Percentiles rank a stretch among this genome's conserved stretches.
Evolutionary conservation across 2,113 vertebrate species (phyloP).

Genomic region (Sturnus vulgaris): DNA sequence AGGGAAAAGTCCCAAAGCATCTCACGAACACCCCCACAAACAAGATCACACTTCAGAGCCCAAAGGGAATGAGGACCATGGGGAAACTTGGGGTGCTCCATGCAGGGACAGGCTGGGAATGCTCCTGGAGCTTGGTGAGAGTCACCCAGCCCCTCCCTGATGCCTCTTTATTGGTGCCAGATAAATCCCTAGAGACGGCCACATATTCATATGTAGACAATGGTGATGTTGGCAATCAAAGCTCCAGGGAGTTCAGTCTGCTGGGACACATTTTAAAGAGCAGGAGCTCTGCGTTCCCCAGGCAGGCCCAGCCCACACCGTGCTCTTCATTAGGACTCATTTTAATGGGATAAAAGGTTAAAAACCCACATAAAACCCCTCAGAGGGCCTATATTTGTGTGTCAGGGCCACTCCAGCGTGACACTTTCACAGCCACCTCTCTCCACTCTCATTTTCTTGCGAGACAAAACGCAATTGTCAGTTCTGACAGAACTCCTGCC

Average conservation of each 20-base stretch:
- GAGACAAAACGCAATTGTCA: neutral
- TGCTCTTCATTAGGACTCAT: slow-evolving; percentile 10
- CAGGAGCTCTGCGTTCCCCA: neutral
- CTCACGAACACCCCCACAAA: rapidly evolving
- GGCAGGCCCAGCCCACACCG: neutral
- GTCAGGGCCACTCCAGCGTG: neutral
- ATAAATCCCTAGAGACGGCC: neutral
- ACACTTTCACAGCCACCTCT: neutral
- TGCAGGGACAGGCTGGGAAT: rapidly evolving
- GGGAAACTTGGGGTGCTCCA: rapidly evolving
- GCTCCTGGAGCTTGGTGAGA: neutral
- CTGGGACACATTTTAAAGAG: slow-evolving; percentile 45
- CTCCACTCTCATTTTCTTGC: neutral
- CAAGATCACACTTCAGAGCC: neutral
- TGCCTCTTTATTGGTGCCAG: neutral
- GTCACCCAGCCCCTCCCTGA: neutral
- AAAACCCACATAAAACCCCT: slow-evolving; percentile 5
- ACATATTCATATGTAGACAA: neutral
- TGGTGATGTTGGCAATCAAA: neutral
- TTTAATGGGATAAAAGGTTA: slow-evolving; percentile 27
- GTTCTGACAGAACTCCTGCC: neutral
- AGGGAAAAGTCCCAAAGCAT: neutral
- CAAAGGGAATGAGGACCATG: neutral
- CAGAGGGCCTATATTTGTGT: neutral
- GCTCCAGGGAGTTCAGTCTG: neutral